These are phyloP conservation scores for Neomonachus schauinslandi DNA, from an alignment of 2,113 vertebrate species.

Conservation along the genomic window DNA sequence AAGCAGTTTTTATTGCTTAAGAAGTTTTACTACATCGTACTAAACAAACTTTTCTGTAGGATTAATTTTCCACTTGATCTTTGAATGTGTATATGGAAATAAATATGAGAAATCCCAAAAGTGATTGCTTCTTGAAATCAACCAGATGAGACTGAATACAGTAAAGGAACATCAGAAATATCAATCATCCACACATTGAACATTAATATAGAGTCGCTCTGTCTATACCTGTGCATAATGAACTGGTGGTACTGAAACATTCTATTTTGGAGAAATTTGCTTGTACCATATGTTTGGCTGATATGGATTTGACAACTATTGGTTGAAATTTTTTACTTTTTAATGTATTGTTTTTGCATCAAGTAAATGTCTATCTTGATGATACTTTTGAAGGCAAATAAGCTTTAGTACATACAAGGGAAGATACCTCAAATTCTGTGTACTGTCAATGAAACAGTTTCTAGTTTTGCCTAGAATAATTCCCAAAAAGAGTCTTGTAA, in stretches of 20 bases:
- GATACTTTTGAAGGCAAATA: background rate
- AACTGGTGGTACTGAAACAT: background rate
- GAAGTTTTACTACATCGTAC: background rate
- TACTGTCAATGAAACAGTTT: background rate
- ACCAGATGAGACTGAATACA: background rate
- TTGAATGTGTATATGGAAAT: background rate
- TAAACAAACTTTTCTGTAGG: background rate
- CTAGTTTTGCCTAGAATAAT: background rate
- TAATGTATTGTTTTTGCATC: conserved; percentile 3
- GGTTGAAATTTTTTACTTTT: background rate
- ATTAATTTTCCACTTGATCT: conserved; percentile 29
- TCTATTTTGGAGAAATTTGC: background rate
- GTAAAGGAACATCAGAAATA: background rate
- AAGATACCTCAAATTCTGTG: background rate
- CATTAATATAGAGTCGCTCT: background rate
- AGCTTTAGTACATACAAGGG: background rate
- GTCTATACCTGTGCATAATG: background rate
- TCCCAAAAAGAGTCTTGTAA: background rate
- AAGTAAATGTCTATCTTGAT: background rate
- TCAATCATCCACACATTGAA: background rate
- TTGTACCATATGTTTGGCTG: background rate
- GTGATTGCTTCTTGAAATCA: background rate
- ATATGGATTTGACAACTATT: background rate
- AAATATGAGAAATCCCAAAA: background rate
- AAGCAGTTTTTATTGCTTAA: background rate